These are phyloP conservation scores for Epistrophella euchroma DNA, from an alignment of 2,888 invertebrate species.

Conservation along the genomic window DNA sequence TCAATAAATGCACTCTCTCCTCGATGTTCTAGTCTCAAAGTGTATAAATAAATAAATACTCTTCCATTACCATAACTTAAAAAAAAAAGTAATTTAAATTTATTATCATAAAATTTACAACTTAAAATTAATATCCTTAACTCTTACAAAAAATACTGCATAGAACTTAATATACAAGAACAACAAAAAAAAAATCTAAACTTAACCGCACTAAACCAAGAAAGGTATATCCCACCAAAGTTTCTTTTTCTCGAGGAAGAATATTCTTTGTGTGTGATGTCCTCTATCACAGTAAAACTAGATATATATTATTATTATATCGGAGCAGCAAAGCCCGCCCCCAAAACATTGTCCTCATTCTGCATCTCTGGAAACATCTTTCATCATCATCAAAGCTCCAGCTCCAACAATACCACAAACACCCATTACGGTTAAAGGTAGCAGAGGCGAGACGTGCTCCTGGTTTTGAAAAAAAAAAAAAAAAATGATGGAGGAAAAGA, in stretches of 20 bases:
- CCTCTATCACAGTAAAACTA: slow-evolving; percentile 66
- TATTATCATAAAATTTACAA: slow-evolving; percentile 10
- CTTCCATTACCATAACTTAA: slow-evolving; percentile 17
- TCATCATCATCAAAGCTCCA: slow-evolving; percentile 84
- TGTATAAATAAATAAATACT: neutral
- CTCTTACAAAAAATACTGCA: slow-evolving; percentile 55
- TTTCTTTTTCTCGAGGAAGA: slow-evolving; percentile 38
- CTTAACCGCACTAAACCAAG: slow-evolving; percentile 34
- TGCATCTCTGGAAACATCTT: slow-evolving; percentile 78
- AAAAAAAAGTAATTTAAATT: slow-evolving; percentile 27
- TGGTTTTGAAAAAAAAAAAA: slow-evolving; percentile 77
- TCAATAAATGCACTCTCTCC: neutral
- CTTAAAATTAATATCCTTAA: slow-evolving; percentile 26
- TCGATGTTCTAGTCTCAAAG: neutral
- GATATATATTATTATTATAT: neutral
- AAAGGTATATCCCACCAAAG: slow-evolving; percentile 38
- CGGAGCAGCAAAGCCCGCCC: neutral
- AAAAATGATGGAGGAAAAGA: slow-evolving; percentile 67
- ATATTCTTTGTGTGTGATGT: slow-evolving; percentile 41
- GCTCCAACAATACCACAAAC: slow-evolving; percentile 85
- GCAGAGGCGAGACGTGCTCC: slow-evolving; percentile 83
- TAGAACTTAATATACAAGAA: slow-evolving; percentile 37
- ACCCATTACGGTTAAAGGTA: slow-evolving; percentile 85
- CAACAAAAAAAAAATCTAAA: neutral
- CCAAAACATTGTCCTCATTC: slow-evolving; percentile 25